These are phyloP conservation scores for Colostygia pectinataria DNA, from an alignment of 2,888 invertebrate species.

Conservation along the genomic window DNA sequence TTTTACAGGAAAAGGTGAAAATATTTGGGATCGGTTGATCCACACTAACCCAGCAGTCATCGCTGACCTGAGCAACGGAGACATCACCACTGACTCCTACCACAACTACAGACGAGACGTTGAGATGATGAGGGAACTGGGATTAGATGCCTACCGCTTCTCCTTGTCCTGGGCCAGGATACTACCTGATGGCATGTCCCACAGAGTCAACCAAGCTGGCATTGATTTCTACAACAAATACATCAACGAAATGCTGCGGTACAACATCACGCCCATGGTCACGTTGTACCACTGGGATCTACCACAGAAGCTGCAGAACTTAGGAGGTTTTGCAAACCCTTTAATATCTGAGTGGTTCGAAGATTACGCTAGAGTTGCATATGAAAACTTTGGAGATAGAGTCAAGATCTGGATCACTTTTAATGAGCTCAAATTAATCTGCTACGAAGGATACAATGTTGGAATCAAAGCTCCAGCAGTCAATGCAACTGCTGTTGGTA, in stretches of 20 bases:
- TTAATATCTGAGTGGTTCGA: slow-evolving; percentile 71
- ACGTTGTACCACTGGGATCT: slow-evolving; percentile 83
- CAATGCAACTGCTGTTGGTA: slow-evolving; percentile 66
- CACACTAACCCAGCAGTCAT: slow-evolving; percentile 51
- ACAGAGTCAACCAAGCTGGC: slow-evolving; percentile 81
- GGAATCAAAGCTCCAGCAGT: slow-evolving; percentile 54
- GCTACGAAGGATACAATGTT: slow-evolving; percentile 68
- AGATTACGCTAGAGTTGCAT: slow-evolving; percentile 72
- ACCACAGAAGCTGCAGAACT: slow-evolving; percentile 76
- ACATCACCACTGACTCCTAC: slow-evolving; percentile 83
- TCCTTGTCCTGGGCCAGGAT: slow-evolving; percentile 85
- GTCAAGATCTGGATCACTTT: slow-evolving; percentile 83
- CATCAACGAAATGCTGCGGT: slow-evolving; percentile 83
- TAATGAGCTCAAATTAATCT: slow-evolving; percentile 79
- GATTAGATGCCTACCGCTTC: slow-evolving; percentile 76
- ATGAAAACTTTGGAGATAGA: slow-evolving; percentile 69
- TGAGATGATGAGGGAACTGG: slow-evolving; percentile 67
- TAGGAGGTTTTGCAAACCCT: slow-evolving; percentile 78
- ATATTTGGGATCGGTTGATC: slow-evolving; percentile 58
- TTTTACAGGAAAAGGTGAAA: slow-evolving; percentile 53
- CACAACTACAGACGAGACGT: slow-evolving; percentile 83
- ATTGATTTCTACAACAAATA: slow-evolving; percentile 85
- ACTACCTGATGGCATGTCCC: slow-evolving; percentile 79
- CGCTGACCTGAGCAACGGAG: slow-evolving; percentile 72
- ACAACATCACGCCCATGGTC: slow-evolving; percentile 84